Evolutionary conservation across 1,140 invertebrate genomes (phyloP), one percentile per base, ranked within the genome.

Genomic region (Adelges cooleyi): DNA sequence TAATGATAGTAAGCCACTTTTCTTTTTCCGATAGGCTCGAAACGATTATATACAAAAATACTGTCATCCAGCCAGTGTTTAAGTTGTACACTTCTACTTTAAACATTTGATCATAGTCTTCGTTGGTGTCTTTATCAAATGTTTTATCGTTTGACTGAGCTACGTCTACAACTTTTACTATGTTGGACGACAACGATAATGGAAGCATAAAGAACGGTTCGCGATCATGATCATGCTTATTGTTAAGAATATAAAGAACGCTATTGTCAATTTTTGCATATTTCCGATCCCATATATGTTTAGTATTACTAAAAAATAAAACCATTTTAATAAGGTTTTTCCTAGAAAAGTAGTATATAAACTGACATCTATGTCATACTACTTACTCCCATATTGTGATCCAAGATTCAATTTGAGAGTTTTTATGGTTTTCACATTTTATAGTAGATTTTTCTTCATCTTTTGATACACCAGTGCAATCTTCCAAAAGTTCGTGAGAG

Each of bases 211-310:
- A 62, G 1, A 46, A 62, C 20, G 56, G 17, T 48, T 62, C 38
- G 0, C 5, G 3, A 20, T 62, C 56, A 1, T 9, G 2, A 33
- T 62, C 56, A 62, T 29, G 17, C 44, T 62, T 62, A 18, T 62
- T 42, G 15, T 62, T 48, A 9, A 62, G 27, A 33, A 62, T 62
- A 20, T 22, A 5, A 10, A 62, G 17, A 0, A 48, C 13, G 1
- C 56, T 42, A 13, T 62, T 9, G 15, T 62, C 42, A 33, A 62
- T 18, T 62, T 48, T 62, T 13, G 56, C 56, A 62, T 48, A 62
- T 2, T 62, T 62, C n/a, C 56, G 38, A 62, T 62, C 56, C 56
- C 56, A 62, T 46, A 62, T 48, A 3, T 62, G 56, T 48, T 62
- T 62, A 20, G 56, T 48, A n/a, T 62, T 62, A 9, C 56, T 62